Conservation (phyloP, 2,888 invertebrate species). For the Meganola albula region DNA sequence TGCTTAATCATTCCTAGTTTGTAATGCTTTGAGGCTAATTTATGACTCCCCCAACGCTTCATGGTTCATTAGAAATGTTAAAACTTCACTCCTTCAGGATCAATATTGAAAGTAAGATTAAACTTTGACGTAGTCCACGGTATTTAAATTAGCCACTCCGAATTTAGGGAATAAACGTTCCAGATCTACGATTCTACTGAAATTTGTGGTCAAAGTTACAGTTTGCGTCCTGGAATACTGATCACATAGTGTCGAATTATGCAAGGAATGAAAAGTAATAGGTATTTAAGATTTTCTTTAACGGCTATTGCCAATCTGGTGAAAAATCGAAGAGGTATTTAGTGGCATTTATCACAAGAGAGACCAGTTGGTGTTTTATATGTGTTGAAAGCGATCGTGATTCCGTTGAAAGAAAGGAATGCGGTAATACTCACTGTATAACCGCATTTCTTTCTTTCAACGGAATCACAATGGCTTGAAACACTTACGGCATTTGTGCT, state of each 20-base stretch:
- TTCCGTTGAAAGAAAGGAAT: too few species aligned
- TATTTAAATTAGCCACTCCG: conserved; percentile 47
- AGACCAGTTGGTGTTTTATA: too few species aligned
- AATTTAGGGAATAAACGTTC: conserved; percentile 41
- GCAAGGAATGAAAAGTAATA: conserved; percentile 20
- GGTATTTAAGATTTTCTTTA: conserved; percentile 31
- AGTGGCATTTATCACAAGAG: conserved; percentile 34
- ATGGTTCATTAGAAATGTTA: conserved; percentile 62
- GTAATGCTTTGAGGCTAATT: conserved; percentile 32
- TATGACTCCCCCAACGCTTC: conserved; percentile 44
- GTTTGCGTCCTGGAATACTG: conserved; percentile 37
- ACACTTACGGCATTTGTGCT: too few species aligned
- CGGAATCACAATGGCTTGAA: too few species aligned
- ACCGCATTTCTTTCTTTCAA: too few species aligned
- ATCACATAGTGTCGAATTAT: conserved; percentile 28
- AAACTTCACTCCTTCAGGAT: conserved; percentile 53
- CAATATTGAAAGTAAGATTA: conserved; percentile 56
- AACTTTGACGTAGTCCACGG: conserved; percentile 45
- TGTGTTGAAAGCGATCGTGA: too few species aligned
- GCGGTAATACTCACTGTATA: too few species aligned
- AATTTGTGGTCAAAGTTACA: conserved; percentile 41
- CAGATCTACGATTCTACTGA: conserved; percentile 33
- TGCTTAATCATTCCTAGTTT: conserved; percentile 27
- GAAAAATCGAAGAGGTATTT: conserved; percentile 32
- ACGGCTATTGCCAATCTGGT: conserved; percentile 28